Conservation (phyloP, 2,113 vertebrate genomes). For the Naja naja region DNA sequence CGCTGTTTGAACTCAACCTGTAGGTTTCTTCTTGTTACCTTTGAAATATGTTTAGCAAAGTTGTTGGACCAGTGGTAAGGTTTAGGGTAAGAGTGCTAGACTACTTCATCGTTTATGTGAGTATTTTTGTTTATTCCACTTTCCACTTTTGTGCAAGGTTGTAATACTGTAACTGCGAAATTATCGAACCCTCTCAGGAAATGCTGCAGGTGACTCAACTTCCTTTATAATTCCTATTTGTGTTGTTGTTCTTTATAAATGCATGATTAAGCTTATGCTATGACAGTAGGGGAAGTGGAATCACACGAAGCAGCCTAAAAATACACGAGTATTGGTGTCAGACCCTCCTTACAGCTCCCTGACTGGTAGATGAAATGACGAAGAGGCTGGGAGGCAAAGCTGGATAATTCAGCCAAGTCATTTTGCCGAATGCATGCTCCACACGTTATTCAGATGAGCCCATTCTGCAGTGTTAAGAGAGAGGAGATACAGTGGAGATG, state of each 20-base stretch:
- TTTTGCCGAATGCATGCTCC: neutral
- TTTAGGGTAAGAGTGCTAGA: neutral
- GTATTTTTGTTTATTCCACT: neutral
- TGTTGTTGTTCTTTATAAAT: neutral
- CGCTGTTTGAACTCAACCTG: neutral
- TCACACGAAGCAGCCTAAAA: neutral
- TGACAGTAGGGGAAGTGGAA: neutral
- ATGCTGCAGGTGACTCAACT: neutral
- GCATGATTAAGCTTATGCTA: neutral
- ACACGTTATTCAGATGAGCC: neutral
- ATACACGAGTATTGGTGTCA: neutral
- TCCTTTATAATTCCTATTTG: neutral
- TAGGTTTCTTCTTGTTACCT: neutral
- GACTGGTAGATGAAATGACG: neutral
- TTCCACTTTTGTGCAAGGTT: neutral
- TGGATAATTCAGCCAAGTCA: neutral
- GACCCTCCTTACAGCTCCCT: neutral
- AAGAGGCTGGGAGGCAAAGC: neutral
- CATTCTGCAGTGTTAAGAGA: neutral
- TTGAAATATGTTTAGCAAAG: neutral
- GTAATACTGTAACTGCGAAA: neutral
- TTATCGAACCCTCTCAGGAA: neutral
- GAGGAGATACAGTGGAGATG: neutral
- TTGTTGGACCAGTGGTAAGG: neutral
- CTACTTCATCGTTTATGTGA: neutral